Percentiles rank a stretch among this genome's conserved stretches.
Conservation (phyloP, 2,888 invertebrate species). For the Ectropis crepuscularia region DNA sequence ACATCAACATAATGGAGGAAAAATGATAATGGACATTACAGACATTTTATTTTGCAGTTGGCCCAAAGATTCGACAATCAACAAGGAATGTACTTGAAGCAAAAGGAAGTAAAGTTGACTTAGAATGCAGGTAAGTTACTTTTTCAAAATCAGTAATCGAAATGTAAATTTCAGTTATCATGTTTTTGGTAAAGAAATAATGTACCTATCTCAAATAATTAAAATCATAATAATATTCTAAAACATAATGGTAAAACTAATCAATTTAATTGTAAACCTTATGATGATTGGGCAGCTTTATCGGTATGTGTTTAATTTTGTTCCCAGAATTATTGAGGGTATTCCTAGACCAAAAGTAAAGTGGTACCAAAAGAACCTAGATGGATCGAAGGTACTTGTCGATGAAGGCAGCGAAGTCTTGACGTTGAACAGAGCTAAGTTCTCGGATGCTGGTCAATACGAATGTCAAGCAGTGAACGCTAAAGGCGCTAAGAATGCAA, state of each 20-base stretch:
- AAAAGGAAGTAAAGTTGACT: slow-evolving; percentile 7
- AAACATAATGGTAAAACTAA: too few relatives aligned
- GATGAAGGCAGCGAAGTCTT: slow-evolving; percentile 15
- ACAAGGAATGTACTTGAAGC: not conserved
- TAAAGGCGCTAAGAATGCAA: not conserved
- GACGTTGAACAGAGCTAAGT: not conserved
- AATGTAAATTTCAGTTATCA: too few relatives aligned
- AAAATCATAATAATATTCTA: too few relatives aligned
- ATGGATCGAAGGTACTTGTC: not conserved
- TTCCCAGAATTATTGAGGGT: slow-evolving; percentile 1
- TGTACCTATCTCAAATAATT: too few relatives aligned
- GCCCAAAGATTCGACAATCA: slow-evolving; percentile 6
- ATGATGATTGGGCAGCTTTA: too few relatives aligned
- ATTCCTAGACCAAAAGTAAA: not conserved
- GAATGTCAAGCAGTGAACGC: slow-evolving; percentile 16
- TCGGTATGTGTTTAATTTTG: not conserved
- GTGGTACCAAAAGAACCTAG: not conserved
- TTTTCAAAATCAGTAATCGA: too few relatives aligned
- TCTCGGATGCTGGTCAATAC: slow-evolving; percentile 24
- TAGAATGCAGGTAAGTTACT: slow-evolving; percentile 11
- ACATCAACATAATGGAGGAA: too few relatives aligned
- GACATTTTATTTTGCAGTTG: slow-evolving; percentile 4
- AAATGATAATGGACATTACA: not conserved
- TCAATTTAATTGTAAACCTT: too few relatives aligned
- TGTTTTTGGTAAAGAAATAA: too few relatives aligned